These are phyloP conservation scores for Sisyra nigra DNA, from an alignment of 2,888 invertebrate genomes.

Conservation along the genomic window DNA sequence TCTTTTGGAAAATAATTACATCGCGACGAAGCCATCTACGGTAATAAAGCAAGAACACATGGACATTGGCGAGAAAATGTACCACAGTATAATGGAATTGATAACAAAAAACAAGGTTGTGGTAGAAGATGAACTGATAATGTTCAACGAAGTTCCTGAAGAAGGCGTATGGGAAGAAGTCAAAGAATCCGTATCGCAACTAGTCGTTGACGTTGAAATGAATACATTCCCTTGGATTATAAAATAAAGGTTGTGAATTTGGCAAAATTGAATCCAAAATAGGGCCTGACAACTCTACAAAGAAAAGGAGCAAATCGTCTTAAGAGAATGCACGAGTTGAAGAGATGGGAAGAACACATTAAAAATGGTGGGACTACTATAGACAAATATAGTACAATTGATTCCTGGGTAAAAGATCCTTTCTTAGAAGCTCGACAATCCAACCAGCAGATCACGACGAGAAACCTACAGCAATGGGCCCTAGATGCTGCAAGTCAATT, in stretches of 20 bases:
- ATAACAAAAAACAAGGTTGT: neutral
- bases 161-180: neutral
- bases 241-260: slow-evolving; percentile 10
- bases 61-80: neutral
- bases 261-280: slow-evolving; percentile 11
- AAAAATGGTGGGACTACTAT: slow-evolving; percentile 12
- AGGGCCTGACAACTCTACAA: slow-evolving; percentile 11
- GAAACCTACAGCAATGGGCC: slow-evolving; percentile 14
- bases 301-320: slow-evolving; percentile 8
- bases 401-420: slow-evolving; percentile 13
- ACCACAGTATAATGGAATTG: neutral
- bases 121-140: neutral
- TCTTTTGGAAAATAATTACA: too few relatives aligned
- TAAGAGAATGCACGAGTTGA: slow-evolving; percentile 10
- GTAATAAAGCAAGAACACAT: too few relatives aligned
- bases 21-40: too few relatives aligned
- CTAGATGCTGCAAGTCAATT: slow-evolving; percentile 13
- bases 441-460: slow-evolving; percentile 12
- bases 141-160: neutral
- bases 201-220: neutral
- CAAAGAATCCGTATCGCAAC: neutral
- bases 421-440: slow-evolving; percentile 12
- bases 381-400: slow-evolving; percentile 12
- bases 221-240: slow-evolving; percentile 8
- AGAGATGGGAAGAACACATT: slow-evolving; percentile 11